A percentile compares a stretch with the other conserved stretches of the same genome.
phyloP scores from a whole-genome alignment of 2,888 invertebrate genomes.

The Idaea aversata region DNA sequence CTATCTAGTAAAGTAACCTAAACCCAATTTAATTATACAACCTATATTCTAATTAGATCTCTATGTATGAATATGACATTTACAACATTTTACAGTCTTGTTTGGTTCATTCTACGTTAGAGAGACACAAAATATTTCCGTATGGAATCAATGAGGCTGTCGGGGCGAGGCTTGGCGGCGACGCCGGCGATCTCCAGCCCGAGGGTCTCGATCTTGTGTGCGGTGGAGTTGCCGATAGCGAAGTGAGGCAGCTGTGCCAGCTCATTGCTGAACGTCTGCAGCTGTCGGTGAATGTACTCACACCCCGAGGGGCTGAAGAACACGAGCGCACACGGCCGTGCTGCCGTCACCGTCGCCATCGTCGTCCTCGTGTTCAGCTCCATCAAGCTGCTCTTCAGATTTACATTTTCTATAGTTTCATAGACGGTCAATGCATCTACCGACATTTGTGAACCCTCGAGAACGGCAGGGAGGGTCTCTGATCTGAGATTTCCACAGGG shows the following conservation, averaged over 20 bases:
- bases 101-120: constrained; percentile 2
- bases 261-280: constrained; percentile 63
- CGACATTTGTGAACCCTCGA: constrained; percentile 42
- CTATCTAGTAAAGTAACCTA: not conserved
- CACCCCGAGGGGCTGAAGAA: constrained; percentile 74
- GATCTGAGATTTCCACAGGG: constrained; percentile 67
- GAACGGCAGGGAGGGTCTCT: constrained; percentile 52
- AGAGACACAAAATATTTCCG: constrained; percentile 48
- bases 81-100: constrained; percentile 27
- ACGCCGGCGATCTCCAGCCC: constrained; percentile 69
- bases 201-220: constrained; percentile 67
- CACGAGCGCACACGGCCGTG: constrained; percentile 55
- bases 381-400: constrained; percentile 52
- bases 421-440: constrained; percentile 64
- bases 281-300: constrained; percentile 64
- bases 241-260: constrained; percentile 61
- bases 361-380: constrained; percentile 36
- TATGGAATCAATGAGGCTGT: constrained; percentile 55
- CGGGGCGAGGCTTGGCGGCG: constrained; percentile 54
- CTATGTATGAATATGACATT: not conserved
- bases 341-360: constrained; percentile 26
- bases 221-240: constrained; percentile 72
- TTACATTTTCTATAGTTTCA: constrained; percentile 66
- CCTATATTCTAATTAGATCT: not conserved
- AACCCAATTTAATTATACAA: not conserved